These are phyloP conservation scores for Patella vulgata DNA, from an alignment of 1,140 invertebrate species.

Conservation along the genomic window DNA sequence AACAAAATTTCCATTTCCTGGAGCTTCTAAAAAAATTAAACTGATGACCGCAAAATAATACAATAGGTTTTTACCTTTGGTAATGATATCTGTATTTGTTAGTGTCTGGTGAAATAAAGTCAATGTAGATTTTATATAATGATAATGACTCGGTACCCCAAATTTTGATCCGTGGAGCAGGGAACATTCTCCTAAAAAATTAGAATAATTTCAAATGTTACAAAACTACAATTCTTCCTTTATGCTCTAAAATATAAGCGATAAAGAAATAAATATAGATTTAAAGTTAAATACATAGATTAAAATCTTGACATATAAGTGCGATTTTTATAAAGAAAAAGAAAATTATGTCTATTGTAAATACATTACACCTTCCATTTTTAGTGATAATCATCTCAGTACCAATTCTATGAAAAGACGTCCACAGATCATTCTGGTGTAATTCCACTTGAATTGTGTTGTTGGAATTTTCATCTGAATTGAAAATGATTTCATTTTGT, in stretches of 20 bases:
- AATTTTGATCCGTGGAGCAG: background rate
- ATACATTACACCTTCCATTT: conserved; percentile 90
- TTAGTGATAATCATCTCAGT: conserved; percentile 99
- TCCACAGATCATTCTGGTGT: conserved; percentile 84
- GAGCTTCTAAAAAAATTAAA: too few relatives aligned
- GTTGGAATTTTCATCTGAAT: too few relatives aligned
- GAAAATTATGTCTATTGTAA: background rate
- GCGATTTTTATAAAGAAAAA: background rate
- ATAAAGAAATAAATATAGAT: background rate
- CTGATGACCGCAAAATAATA: too few relatives aligned
- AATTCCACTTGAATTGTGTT: conserved; percentile 37
- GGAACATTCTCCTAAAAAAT: conserved; percentile 7
- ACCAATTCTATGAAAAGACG: conserved; percentile 96
- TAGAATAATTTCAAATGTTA: background rate
- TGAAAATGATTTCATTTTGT: too few relatives aligned
- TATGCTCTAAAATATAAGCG: too few relatives aligned
- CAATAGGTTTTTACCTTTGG: conserved; percentile 6
- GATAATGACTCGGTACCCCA: background rate
- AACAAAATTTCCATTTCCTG: background rate
- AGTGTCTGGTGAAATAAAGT: background rate
- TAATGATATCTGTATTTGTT: conserved; percentile 11
- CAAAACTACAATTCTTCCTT: background rate
- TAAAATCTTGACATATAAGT: background rate
- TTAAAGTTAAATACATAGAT: background rate
- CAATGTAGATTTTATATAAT: background rate